Evolutionary conservation across 2,888 invertebrate genomes (phyloP), one percentile per base, ranked within the genome.

Genomic region (Nycteola revayana): DNA sequence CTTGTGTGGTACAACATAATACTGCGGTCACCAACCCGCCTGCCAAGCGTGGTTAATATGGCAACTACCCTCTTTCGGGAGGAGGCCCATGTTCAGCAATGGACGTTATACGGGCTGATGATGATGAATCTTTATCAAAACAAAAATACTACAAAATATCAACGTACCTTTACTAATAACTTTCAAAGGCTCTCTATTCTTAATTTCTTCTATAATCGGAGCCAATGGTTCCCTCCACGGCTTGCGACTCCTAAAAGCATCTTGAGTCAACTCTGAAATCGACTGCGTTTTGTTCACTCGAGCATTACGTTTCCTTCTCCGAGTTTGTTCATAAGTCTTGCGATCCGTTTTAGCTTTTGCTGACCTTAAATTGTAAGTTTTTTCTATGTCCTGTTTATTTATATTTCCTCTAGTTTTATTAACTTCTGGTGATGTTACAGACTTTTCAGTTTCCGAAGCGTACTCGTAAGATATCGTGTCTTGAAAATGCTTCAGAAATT

Each of bases 131-230:
- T n/a, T n/a, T n/a, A n/a, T n/a, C n/a, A n/a, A n/a, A n/a, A n/a
- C n/a, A n/a, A n/a, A n/a, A n/a, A n/a, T n/a, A n/a, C n/a, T n/a
- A n/a, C n/a, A n/a, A n/a, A n/a, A n/a, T n/a, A n/a, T n/a, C n/a
- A n/a, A 14, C 34, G 23, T 68, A 18, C 68, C 75, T 54, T 69
- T 77, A 32, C 57, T 66, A 8, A 52, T 53, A 4, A 48, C 41
- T 38, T 79, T 83, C 10, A 78, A 35, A 0, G 77, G 72, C 22
- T 84, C 81, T 9, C 81, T 62, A 28, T 54, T 77, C 43, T 75
- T 81, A 20, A 86, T 76, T 51, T 85, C 83, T 47, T 83, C 80
- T 18, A 86, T 74, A 10, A 87, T 80, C n/a, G 87, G 86, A 27
- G 79, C 84, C 41, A 85, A 51, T 0, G 84, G 77, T 44, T 76